Percentiles rank a stretch among this genome's conserved stretches.
Conservation (phyloP, 2,888 invertebrate species). For the Conus canariensis region DNA sequence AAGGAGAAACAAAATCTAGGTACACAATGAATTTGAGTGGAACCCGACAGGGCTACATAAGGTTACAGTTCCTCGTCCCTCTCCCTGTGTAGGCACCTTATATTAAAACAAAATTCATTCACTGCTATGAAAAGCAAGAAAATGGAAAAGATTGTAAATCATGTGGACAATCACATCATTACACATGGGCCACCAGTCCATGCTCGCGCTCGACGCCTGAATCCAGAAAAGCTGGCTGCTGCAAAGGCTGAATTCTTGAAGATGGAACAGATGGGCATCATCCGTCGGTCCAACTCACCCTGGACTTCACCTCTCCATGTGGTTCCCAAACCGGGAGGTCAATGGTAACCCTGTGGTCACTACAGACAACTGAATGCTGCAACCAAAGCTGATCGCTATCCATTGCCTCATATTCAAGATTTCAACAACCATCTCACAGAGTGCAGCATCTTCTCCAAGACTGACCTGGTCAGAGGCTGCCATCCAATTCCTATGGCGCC, state of each 20-base stretch:
- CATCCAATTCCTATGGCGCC: slow-evolving; percentile 47
- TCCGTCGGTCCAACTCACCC: slow-evolving; percentile 29
- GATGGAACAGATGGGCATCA: slow-evolving; percentile 43
- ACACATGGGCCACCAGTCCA: slow-evolving; percentile 31
- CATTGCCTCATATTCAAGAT: too few species aligned
- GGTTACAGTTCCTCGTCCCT: too few species aligned
- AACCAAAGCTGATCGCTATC: too few species aligned
- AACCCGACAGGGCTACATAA: too few species aligned
- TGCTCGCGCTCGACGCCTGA: slow-evolving; percentile 23
- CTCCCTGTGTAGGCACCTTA: too few species aligned
- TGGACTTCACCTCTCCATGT: slow-evolving; percentile 32
- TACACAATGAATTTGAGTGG: too few species aligned
- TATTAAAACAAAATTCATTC: too few species aligned
- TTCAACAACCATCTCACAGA: background rate
- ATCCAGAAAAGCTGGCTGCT: slow-evolving; percentile 30
- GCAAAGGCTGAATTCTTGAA: slow-evolving; percentile 37
- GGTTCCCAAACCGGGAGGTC: slow-evolving; percentile 9
- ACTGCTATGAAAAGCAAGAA: too few species aligned
- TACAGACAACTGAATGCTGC: slow-evolving; percentile 10
- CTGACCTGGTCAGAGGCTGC: slow-evolving; percentile 50
- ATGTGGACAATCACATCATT: slow-evolving; percentile 36
- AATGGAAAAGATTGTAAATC: background rate
- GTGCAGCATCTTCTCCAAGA: slow-evolving; percentile 46
- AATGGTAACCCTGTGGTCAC: slow-evolving; percentile 27
- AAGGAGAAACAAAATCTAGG: too few species aligned